These are phyloP conservation scores for Danio kyathit DNA, from an alignment of 2,797 vertebrate genomes.

Conservation along the genomic window DNA sequence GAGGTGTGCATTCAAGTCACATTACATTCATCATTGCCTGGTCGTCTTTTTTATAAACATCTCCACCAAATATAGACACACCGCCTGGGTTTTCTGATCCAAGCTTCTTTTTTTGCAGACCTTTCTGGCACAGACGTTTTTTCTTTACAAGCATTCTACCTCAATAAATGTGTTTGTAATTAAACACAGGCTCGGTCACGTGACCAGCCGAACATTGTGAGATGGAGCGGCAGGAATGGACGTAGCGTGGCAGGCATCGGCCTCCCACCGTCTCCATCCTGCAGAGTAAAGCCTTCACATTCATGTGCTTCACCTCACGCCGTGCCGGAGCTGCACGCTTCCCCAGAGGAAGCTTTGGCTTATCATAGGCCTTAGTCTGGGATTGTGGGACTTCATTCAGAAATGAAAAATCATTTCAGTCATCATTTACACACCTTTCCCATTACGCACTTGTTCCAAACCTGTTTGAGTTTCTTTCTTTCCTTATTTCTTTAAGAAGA, in stretches of 20 bases:
- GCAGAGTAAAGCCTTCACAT: conserved; percentile 11
- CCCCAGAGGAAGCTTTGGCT: conserved; percentile 38
- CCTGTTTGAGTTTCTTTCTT: too few relatives aligned
- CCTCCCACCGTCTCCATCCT: conserved; percentile 32
- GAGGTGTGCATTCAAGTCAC: conserved; percentile 48
- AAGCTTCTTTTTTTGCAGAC: conserved; percentile 34
- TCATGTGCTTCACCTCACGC: conserved; percentile 30
- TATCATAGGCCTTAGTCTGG: conserved; percentile 44
- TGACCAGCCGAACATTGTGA: conserved; percentile 40
- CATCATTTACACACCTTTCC: too few relatives aligned
- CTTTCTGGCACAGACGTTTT: conserved; percentile 52
- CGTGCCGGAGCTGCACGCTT: conserved; percentile 5
- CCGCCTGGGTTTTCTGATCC: conserved; percentile 36
- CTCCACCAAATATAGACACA: conserved; percentile 38
- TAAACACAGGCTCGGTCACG: conserved; percentile 53
- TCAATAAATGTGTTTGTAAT: conserved; percentile 67
- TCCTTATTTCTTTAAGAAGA: too few relatives aligned
- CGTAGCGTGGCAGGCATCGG: conserved; percentile 32
- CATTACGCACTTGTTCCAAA: too few relatives aligned
- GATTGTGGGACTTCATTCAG: conserved; percentile 31
- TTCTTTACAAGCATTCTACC: conserved; percentile 63
- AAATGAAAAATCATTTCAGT: too few relatives aligned
- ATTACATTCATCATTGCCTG: conserved; percentile 49
- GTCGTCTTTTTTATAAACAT: conserved; percentile 52
- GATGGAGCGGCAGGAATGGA: conserved; percentile 45